Evolutionary conservation across 2,113 vertebrate genomes (phyloP), one percentile per base, ranked within the genome.

Genomic region (Pedionomus torquatus): DNA sequence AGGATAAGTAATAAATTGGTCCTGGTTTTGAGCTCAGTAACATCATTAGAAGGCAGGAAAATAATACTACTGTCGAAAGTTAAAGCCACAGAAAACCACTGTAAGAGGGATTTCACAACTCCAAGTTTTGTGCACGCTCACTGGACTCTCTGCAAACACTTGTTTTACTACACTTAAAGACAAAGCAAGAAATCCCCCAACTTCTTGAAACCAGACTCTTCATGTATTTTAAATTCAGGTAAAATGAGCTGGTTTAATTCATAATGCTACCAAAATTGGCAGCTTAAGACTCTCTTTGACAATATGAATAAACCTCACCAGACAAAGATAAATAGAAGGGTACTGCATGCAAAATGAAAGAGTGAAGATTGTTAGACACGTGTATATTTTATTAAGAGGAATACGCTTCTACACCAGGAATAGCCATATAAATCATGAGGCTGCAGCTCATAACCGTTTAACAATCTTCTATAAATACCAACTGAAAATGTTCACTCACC

Each of bases 321-420:
- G 46, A 81, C 85, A 77, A 72, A 87, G 78, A 95, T 80, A 96
- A 94, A 90, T 37, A 68, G 80, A 94, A 93, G 87, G 31, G 12
- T 88, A 44, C 66, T 93, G 87, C 57, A 96, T 82, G 51, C 76
- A 91, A 82, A 92, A 78, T 81, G 31, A 89, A 96, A 94, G 33
- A 93, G 30, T 80, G 77, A 72, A 81, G 43, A 52, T 17, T 90
- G 52, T 80, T 87, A 92, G 69, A 87, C 86, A 76, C 11, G 3
- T 80, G 74, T 60, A 54, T 76, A 66, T 92, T 96, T 98, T 95
- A 92, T 94, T 94, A 93, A 95, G 79, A 96, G 74, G 33, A 90
- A 95, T 54, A 86, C 44, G 74, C 52, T 89, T 90, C 88, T 79
- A 64, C 69, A 81, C 54, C 10, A 20, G 39, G 48, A 93, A n/a